Percentiles rank a stretch among this genome's conserved stretches.
These are phyloP conservation scores for Dryadula phaetusa DNA, from an alignment of 2,888 invertebrate species.

Conservation along the genomic window DNA sequence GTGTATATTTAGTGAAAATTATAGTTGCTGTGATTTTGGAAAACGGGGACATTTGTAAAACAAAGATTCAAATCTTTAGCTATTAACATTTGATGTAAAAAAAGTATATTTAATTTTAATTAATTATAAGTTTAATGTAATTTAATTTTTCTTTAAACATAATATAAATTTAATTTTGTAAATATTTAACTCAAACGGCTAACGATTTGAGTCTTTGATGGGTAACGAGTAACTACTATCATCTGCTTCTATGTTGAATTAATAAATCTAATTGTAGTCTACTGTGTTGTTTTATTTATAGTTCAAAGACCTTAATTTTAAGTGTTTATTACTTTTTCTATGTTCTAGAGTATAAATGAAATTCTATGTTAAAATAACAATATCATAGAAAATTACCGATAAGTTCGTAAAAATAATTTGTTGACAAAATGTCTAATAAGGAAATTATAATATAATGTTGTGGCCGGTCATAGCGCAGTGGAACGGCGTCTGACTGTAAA, in stretches of 20 bases:
- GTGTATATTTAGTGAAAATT: slow-evolving; percentile 21
- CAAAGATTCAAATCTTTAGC: slow-evolving; percentile 40
- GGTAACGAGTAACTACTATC: slow-evolving; percentile 30
- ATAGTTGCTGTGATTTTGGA: slow-evolving; percentile 39
- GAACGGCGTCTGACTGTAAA: too few species aligned
- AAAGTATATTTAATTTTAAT: not conserved
- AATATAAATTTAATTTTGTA: slow-evolving; percentile 22
- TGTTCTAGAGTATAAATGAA: too few species aligned
- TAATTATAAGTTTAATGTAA: slow-evolving; percentile 6
- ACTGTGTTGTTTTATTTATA: slow-evolving; percentile 50
- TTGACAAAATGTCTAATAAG: too few species aligned
- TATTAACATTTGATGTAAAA: not conserved
- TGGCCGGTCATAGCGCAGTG: too few species aligned
- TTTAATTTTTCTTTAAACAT: not conserved
- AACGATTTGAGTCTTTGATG: slow-evolving; percentile 40
- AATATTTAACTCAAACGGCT: slow-evolving; percentile 32
- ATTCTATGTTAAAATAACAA: too few species aligned
- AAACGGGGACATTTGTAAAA: slow-evolving; percentile 32
- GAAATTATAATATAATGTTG: too few species aligned
- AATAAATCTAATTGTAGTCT: slow-evolving; percentile 76
- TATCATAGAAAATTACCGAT: too few species aligned
- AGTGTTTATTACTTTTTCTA: too few species aligned
- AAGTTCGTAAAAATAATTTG: too few species aligned
- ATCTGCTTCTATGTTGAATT: slow-evolving; percentile 74
- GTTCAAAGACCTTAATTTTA: not conserved